Evolutionary conservation across 2,888 invertebrate species (phyloP).

Genomic region (Podabrus alpinus): DNA sequence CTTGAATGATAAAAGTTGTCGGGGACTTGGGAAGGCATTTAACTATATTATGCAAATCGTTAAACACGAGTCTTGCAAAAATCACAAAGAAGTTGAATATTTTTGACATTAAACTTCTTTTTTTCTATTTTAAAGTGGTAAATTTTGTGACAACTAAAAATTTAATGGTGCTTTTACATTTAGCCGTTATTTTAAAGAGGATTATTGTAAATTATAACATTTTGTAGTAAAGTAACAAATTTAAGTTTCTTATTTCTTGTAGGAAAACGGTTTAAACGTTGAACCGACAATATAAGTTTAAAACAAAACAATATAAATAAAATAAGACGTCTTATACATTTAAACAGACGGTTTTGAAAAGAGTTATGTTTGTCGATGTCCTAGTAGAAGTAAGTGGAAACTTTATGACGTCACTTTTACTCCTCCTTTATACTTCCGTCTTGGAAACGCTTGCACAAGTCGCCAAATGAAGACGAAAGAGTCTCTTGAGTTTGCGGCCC

Average conservation of each 20-base stretch:
- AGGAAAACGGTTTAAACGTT: slow-evolving; percentile 23
- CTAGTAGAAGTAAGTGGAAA: slow-evolving; percentile 40
- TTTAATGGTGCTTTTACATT: not conserved
- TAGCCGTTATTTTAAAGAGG: not conserved
- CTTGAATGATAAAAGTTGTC: not conserved
- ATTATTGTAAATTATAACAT: slow-evolving; percentile 6
- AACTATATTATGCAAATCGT: not conserved
- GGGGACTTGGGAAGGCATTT: not conserved
- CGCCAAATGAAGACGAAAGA: slow-evolving; percentile 44
- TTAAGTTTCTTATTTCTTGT: slow-evolving; percentile 21
- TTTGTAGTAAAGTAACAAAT: slow-evolving; percentile 21
- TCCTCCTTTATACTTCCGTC: slow-evolving; percentile 32
- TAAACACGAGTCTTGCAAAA: not conserved
- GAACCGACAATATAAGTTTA: slow-evolving; percentile 26
- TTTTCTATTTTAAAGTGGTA: not conserved
- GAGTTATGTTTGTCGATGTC: slow-evolving; percentile 40
- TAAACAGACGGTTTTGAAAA: slow-evolving; percentile 42
- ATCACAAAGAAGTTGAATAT: not conserved
- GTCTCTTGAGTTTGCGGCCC: slow-evolving; percentile 37
- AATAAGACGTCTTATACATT: slow-evolving; percentile 36
- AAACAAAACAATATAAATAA: slow-evolving; percentile 32
- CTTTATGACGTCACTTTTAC: slow-evolving; percentile 44
- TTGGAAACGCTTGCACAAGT: slow-evolving; percentile 35
- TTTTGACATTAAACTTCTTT: not conserved
- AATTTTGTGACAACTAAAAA: not conserved